Evolutionary conservation across 2,113 vertebrate species (phyloP), one percentile per base, ranked within the genome.

Genomic region (Microcebus tavaratra): DNA sequence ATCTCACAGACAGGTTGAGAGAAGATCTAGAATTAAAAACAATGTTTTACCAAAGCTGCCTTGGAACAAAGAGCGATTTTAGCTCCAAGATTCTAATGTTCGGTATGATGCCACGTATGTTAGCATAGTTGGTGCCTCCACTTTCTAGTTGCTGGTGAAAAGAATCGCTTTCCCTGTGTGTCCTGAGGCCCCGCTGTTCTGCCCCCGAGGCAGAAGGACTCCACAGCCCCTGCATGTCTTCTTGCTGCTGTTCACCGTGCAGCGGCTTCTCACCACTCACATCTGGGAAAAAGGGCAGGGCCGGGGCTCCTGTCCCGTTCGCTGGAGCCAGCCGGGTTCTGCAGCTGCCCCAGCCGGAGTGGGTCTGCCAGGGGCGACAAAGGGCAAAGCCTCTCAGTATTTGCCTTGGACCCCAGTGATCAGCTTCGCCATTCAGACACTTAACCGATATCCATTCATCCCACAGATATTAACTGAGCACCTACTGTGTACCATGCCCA

Each of bases 401-500:
- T 29, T 88, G 29, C 14, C 34, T 63, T 42, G 13, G 5, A 57
- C 14, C 7, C 1, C 7, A 65, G 4, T 29, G n/a, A 79, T 55
- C 25, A 57, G 1, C 48, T 15, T 79, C 15, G 36, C n/a, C 9
- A 14, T 29, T 29, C 9, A 20, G 25, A 45, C 29, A 70, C 17
- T 68, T 53, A 39, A 7, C n/a, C 14, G 34, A n/a, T 25, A 29
- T 48, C 39, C 72, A 15, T 29, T 48, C 2, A 34, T 82, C 53
- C 57, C 36, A 63, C 21, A 36, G 57, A n/a, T n/a, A 3, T 17
- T 61, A 31, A 18, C 15, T 48, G 45, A 68, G 82, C 10, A 50
- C 21, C 27, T 57, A 36, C 12, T 18, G 4, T 17, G 8, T n/a
- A 36, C 2, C 1, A 18, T 2, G 5, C 13, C 31, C 68, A 4